These are phyloP conservation scores for Lagocephalus sceleratus DNA, from an alignment of 2,797 vertebrate genomes.

Conservation along the genomic window DNA sequence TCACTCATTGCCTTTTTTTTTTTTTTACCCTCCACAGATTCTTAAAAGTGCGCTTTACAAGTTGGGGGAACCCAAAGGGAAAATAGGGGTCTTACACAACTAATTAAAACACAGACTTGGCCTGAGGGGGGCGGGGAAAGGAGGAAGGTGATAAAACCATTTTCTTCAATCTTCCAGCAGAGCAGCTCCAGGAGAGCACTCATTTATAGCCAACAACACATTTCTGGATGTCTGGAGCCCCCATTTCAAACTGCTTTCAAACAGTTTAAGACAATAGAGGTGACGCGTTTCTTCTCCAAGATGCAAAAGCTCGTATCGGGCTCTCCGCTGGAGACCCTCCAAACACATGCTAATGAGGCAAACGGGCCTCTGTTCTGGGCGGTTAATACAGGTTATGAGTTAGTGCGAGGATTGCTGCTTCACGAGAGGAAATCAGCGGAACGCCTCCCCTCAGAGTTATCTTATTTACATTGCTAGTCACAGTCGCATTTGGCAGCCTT, in stretches of 20 bases:
- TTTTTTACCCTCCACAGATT: conserved; percentile 70
- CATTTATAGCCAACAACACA: conserved; percentile 42
- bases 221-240: conserved; percentile 22
- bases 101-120: conserved; percentile 67
- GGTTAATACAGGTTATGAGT: conserved; percentile 62
- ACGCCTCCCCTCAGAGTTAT: conserved; percentile 65
- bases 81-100: conserved; percentile 62
- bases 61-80: conserved; percentile 60
- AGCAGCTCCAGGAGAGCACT: conserved; percentile 59
- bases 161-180: conserved; percentile 56
- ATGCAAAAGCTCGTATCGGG: conserved; percentile 21
- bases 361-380: conserved; percentile 62
- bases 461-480: conserved; percentile 76
- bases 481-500: conserved; percentile 71
- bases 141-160: conserved; percentile 60
- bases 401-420: conserved; percentile 65
- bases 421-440: conserved; percentile 64
- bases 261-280: neutral
- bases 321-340: conserved; percentile 51
- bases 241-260: neutral
- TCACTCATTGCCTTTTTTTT: conserved; percentile 74
- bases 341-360: conserved; percentile 49
- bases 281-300: conserved; percentile 9
- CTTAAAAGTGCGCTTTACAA: conserved; percentile 65
- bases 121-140: conserved; percentile 46